Percentiles rank a stretch among this genome's conserved stretches.
Evolutionary conservation across 2,888 invertebrate species (phyloP).

Genomic region (Liodrosophila aerea): DNA sequence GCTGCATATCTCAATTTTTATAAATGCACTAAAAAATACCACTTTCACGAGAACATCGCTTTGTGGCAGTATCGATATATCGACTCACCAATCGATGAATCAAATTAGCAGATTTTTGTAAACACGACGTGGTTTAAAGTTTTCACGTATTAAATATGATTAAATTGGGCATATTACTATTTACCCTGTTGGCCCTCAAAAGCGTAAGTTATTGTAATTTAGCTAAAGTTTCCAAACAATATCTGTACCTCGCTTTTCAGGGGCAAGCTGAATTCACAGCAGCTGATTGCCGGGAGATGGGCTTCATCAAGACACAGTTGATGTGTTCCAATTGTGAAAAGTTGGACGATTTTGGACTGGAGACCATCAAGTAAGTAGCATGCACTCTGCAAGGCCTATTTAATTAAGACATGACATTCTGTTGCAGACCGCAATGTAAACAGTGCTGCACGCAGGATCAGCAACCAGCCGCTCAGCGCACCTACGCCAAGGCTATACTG

Average conservation of each 20-base stretch:
- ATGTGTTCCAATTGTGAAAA: conserved; percentile 95
- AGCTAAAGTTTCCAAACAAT: too few species aligned
- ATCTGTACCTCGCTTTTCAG: not conserved
- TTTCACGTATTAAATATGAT: conserved; percentile 39
- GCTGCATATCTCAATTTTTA: too few species aligned
- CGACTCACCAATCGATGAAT: too few species aligned
- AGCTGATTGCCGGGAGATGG: conserved; percentile 92
- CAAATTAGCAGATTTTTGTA: too few species aligned
- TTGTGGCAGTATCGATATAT: conserved; percentile 4
- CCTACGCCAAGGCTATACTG: conserved; percentile 94
- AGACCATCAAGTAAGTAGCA: conserved; percentile 71
- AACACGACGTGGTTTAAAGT: conserved; percentile 66
- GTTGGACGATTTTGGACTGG: conserved; percentile 86
- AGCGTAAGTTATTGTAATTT: conserved; percentile 35
- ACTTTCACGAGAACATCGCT: not conserved
- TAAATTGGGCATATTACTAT: conserved; percentile 21
- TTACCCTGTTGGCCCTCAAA: conserved; percentile 34
- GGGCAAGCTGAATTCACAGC: conserved; percentile 85
- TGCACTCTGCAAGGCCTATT: too few species aligned
- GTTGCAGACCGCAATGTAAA: conserved; percentile 85
- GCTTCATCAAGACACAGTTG: conserved; percentile 92
- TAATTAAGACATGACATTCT: too few species aligned
- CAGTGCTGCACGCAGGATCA: conserved; percentile 92
- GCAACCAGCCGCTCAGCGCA: conserved; percentile 86
- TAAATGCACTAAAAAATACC: conserved; percentile 17